Evolutionary conservation across 2,797 vertebrate species (phyloP), one percentile per base, ranked within the genome.

Genomic region (Esox lucius): DNA sequence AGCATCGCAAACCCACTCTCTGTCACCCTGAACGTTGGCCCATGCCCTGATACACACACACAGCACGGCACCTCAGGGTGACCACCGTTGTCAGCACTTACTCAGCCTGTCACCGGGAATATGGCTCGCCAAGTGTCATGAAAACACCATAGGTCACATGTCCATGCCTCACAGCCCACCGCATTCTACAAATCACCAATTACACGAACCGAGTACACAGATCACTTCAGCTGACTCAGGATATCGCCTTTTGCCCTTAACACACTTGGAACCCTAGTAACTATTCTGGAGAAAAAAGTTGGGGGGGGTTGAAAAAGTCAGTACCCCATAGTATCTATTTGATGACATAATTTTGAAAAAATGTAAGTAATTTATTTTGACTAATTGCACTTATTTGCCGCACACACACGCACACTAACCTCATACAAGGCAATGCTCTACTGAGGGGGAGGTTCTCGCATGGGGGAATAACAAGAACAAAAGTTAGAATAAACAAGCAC

Each of bases 401-500:
- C 66, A 68, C 17, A 26, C 67, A 16, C 17, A 13, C n/a, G n/a
- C 67, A 48, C 39, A 3, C 53, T 26, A 56, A 46, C 48, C 46
- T 42, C 48, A 16, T 5, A 13, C 70, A 59, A 13, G 28, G 24
- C 70, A 39, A 24, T 15, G 33, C 51, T 24, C 19, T 22, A 7
- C 71, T 31, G 70, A 75, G 39, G 70, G 61, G 71, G 71, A 68
- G 42, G 73, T 80, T 59, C 72, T 77, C 74, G 82, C 81, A 71
- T 82, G 80, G 46, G 74, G 48, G 35, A 22, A 75, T 81, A 81
- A 86, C 59, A 71, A 81, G 83, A 86, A 86, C 80, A 87, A 83
- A 86, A 24, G 77, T 65, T 74, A 75, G 75, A 82, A 82, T 82
- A 92, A 92, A 93, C 88, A 89, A 91, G 86, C 83, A 82, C 78